Conservation (phyloP, 2,113 vertebrate species). For the Vulpes ferrilata region DNA sequence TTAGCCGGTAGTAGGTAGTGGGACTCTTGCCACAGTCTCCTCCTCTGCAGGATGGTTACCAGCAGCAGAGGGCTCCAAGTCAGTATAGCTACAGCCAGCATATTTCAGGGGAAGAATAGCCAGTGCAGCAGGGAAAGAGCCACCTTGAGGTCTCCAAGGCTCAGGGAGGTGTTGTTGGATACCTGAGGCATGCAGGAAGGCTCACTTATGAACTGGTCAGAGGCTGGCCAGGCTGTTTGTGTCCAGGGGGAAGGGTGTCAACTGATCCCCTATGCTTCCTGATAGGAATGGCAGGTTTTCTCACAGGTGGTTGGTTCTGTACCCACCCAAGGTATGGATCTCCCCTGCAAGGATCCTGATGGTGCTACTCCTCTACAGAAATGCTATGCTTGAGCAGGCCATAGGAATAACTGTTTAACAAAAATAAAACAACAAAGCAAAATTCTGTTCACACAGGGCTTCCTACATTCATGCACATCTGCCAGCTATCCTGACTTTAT, state of each 20-base stretch:
- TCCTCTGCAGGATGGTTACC: slow-evolving; percentile 84
- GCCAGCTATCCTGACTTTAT: not conserved
- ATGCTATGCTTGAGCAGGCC: not conserved
- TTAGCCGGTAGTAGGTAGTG: slow-evolving; percentile 91
- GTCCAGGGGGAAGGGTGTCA: not conserved
- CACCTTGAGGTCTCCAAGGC: not conserved
- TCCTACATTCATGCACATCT: no score
- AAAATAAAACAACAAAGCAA: not conserved
- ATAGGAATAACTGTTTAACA: not conserved
- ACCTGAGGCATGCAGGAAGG: not conserved
- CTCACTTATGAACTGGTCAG: not conserved
- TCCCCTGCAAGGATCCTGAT: not conserved
- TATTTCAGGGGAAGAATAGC: slow-evolving; percentile 85
- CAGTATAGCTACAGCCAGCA: slow-evolving; percentile 85
- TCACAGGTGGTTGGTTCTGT: not conserved
- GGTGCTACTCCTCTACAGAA: not conserved
- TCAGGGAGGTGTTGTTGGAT: not conserved
- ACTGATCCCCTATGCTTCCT: not conserved
- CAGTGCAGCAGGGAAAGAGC: slow-evolving; percentile 77
- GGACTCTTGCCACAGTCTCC: slow-evolving; percentile 86
- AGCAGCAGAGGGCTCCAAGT: slow-evolving; percentile 86
- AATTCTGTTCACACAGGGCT: not conserved
- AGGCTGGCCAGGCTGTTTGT: not conserved
- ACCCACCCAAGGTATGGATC: not conserved
- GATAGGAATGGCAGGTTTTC: not conserved